Conservation (phyloP, 2,888 invertebrate species). For the Entomobrya proxima region DNA sequence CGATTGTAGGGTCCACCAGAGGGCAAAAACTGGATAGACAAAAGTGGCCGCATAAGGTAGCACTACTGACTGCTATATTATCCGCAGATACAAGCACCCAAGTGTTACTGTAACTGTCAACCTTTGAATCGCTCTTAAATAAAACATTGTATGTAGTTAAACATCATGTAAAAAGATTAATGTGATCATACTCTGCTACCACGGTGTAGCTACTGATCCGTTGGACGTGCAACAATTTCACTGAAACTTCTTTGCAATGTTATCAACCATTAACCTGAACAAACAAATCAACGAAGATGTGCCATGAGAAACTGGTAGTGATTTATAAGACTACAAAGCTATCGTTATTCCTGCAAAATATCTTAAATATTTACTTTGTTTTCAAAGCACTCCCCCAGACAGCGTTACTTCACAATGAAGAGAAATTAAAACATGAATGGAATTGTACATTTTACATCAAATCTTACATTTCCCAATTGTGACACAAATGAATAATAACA, state of each 20-base stretch:
- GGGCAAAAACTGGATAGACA: slow-evolving; percentile 39
- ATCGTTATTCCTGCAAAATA: slow-evolving; percentile 22
- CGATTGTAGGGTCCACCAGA: slow-evolving; percentile 24
- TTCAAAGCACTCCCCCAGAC: not conserved
- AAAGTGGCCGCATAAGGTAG: not conserved
- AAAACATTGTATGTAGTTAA: slow-evolving; percentile 23
- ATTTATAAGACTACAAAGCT: not conserved
- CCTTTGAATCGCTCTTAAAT: slow-evolving; percentile 23
- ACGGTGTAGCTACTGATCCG: not conserved
- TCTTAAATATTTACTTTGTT: slow-evolving; percentile 31
- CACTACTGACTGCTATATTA: slow-evolving; percentile 9
- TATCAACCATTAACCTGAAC: not conserved
- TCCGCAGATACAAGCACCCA: not conserved
- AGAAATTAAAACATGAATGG: slow-evolving; percentile 18
- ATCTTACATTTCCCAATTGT: not conserved
- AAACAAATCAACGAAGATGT: not conserved
- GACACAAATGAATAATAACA: too few species aligned
- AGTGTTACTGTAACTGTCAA: not conserved
- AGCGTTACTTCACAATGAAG: not conserved
- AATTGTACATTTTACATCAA: not conserved
- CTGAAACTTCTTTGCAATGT: not conserved
- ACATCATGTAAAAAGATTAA: not conserved
- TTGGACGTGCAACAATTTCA: slow-evolving; percentile 39
- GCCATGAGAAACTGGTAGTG: not conserved
- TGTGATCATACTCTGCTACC: not conserved